These are phyloP conservation scores for Plotosus lineatus DNA, from an alignment of 2,113 vertebrate genomes.

Conservation along the genomic window DNA sequence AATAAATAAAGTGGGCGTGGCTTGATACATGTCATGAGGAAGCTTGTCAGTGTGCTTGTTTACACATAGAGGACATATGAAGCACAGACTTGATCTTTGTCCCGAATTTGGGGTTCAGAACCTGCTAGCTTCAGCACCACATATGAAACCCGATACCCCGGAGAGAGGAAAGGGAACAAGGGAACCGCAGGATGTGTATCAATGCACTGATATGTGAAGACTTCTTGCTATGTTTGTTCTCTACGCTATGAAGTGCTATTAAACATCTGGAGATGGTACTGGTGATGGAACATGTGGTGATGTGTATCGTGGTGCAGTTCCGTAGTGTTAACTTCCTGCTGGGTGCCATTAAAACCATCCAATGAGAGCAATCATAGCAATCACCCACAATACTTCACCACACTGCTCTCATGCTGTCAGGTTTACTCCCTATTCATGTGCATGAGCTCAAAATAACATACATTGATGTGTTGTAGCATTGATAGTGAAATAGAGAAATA, in stretches of 20 bases:
- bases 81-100: background rate
- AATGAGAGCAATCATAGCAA: slow-evolving; percentile 19
- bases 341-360: slow-evolving; percentile 6
- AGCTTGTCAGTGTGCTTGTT: background rate
- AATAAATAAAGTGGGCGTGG: no score
- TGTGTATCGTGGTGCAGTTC: background rate
- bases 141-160: background rate
- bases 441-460: background rate
- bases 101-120: background rate
- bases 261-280: slow-evolving; percentile 15
- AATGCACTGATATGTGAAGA: slow-evolving; percentile 1
- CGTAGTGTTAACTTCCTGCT: slow-evolving; percentile 7
- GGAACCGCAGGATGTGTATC: background rate
- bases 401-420: background rate
- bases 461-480: no score
- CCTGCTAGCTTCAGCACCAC: background rate
- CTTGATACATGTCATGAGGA: background rate
- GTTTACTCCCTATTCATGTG: background rate
- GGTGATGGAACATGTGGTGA: slow-evolving; percentile 12
- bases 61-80: background rate
- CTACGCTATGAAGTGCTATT: slow-evolving; percentile 2
- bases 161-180: slow-evolving; percentile 1
- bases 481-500: no score
- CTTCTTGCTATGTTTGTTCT: background rate
- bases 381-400: background rate